Conservation (phyloP, 2,888 invertebrate species). For the Meganola albula region DNA sequence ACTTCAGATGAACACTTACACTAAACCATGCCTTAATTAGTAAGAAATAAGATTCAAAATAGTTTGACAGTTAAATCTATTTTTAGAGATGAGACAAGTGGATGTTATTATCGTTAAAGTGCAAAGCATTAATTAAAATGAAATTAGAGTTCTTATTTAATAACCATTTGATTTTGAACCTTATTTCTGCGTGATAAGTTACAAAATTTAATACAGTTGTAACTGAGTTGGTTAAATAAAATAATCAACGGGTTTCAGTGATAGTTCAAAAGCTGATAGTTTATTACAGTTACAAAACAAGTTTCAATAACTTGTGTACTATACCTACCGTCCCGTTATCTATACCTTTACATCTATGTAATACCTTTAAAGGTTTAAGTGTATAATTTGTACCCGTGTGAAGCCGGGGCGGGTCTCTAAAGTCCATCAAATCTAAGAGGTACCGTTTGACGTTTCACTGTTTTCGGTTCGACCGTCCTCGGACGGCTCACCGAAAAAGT, state of each 20-base stretch:
- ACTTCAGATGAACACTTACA: constrained; percentile 7
- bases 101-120: constrained; percentile 36
- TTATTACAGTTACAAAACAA: constrained; percentile 20
- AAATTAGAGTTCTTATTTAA: constrained; percentile 28
- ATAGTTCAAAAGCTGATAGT: constrained; percentile 15
- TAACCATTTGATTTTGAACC: constrained; percentile 9
- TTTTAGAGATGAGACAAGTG: constrained; percentile 38
- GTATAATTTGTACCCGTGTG: no score
- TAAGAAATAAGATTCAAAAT: constrained; percentile 17
- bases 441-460: no score
- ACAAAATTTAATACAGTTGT: constrained; percentile 10
- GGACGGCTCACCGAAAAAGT: no score
- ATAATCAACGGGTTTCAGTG: constrained; percentile 16
- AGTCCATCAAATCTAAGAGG: no score
- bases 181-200: not conserved
- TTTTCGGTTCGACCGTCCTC: no score
- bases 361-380: no score
- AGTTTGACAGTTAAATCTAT: constrained; percentile 12
- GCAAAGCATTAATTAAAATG: constrained; percentile 40
- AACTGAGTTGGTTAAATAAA: constrained; percentile 20
- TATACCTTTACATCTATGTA: no score
- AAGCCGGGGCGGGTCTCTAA: no score
- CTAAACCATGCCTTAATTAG: constrained; percentile 18
- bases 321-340: no score
- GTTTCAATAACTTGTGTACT: no score